phyloP scores from a whole-genome alignment of 2,797 vertebrate genomes.

The Silurus lanzhouensis region DNA sequence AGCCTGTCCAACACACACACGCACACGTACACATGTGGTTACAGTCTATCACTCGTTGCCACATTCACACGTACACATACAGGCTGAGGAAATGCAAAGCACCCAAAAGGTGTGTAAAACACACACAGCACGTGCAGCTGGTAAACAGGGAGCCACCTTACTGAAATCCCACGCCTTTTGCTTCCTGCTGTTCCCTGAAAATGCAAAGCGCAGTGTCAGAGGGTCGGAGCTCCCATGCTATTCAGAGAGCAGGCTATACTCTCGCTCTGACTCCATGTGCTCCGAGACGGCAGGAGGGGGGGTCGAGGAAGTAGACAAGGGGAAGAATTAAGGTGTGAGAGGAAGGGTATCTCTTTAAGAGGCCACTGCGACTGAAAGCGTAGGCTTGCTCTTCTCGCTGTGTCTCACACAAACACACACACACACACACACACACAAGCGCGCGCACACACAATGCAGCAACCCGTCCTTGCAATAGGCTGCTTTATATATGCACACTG shows the following conservation, averaged over 20 bases:
- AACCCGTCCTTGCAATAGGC: conserved; percentile 55
- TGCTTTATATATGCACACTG: conserved; percentile 44
- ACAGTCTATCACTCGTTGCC: conserved; percentile 3
- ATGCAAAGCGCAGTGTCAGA: conserved; percentile 22
- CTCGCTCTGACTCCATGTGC: conserved; percentile 37
- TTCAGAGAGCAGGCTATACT: not conserved
- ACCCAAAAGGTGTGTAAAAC: not conserved
- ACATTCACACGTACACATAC: not conserved
- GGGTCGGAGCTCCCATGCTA: conserved; percentile 12
- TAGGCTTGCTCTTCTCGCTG: conserved; percentile 36
- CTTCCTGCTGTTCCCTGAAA: conserved; percentile 15
- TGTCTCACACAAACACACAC: conserved; percentile 38
- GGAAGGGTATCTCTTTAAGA: conserved; percentile 69
- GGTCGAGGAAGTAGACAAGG: conserved; percentile 19
- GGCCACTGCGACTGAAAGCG: conserved; percentile 44
- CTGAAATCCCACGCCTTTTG: conserved; percentile 22
- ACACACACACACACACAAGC: conserved; percentile 37
- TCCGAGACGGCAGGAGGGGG: conserved; percentile 31
- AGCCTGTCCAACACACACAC: conserved; percentile 72
- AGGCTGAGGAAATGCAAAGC: not conserved
- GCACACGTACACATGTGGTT: conserved; percentile 27
- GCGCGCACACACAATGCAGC: conserved; percentile 63
- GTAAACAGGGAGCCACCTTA: conserved; percentile 15
- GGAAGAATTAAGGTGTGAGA: conserved; percentile 50
- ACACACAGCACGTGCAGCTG: conserved; percentile 18